Evolutionary conservation across 2,797 vertebrate genomes (phyloP).

Genomic region (Poecilia wingei): DNA sequence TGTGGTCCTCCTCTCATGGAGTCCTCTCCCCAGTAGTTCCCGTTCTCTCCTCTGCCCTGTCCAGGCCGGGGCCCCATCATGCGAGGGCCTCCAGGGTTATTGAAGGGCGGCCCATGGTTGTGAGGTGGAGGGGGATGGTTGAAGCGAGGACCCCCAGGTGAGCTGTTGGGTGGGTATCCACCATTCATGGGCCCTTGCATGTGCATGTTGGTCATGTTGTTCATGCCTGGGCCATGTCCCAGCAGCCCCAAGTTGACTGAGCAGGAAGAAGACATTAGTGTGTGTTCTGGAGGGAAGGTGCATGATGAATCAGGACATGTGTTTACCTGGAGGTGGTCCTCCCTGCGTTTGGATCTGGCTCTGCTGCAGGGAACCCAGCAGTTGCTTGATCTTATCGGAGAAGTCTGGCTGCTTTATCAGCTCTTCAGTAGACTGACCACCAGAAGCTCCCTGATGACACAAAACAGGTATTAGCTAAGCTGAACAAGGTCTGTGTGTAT

Average conservation of each 20-base stretch:
- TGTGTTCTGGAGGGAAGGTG: background rate
- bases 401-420: slow-evolving; percentile 93
- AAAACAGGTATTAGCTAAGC: background rate
- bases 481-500: background rate
- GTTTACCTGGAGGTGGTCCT: slow-evolving; percentile 73
- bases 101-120: slow-evolving; percentile 82
- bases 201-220: slow-evolving; percentile 80
- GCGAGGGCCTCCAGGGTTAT: slow-evolving; percentile 77
- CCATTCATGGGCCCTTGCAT: slow-evolving; percentile 88
- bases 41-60: slow-evolving; percentile 80
- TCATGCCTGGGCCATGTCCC: slow-evolving; percentile 84
- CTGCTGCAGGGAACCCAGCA: slow-evolving; percentile 88
- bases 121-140: slow-evolving; percentile 85
- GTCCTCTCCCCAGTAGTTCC: slow-evolving; percentile 89
- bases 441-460: slow-evolving; percentile 81
- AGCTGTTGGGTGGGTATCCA: slow-evolving; percentile 86
- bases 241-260: slow-evolving; percentile 83
- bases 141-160: slow-evolving; percentile 87
- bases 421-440: slow-evolving; percentile 90
- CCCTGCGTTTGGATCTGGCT: slow-evolving; percentile 78
- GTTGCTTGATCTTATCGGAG: slow-evolving; percentile 92
- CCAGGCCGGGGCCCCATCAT: slow-evolving; percentile 91
- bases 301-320: background rate
- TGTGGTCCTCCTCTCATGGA: slow-evolving; percentile 84
- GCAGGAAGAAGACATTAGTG: background rate